These are phyloP conservation scores for Jaculus jaculus DNA, from an alignment of 2,113 vertebrate genomes.

Conservation along the genomic window DNA sequence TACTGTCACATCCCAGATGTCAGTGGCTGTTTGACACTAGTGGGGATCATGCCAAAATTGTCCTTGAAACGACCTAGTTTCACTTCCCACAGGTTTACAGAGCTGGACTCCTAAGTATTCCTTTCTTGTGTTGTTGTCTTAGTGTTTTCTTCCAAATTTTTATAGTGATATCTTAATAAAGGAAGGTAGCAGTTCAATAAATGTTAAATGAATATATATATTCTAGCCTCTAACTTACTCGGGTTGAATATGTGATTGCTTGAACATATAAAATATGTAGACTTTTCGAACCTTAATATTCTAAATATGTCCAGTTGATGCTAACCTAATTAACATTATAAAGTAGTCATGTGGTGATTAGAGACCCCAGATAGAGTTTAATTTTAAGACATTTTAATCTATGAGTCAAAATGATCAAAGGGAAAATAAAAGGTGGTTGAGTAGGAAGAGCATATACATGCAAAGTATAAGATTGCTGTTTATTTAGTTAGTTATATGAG, in stretches of 20 bases:
- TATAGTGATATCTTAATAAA: not conserved
- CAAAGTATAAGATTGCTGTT: slow-evolving; percentile 22
- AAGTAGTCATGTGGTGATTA: not conserved
- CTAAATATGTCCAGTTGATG: not conserved
- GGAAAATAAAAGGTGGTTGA: not conserved
- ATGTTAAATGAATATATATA: not conserved
- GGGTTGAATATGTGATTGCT: not conserved
- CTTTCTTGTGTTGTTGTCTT: not conserved
- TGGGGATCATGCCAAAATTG: slow-evolving; percentile 5
- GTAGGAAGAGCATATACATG: not conserved
- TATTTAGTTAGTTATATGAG: slow-evolving; percentile 45
- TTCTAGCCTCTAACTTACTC: not conserved
- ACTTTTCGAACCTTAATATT: not conserved
- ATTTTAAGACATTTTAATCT: not conserved
- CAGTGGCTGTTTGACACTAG: slow-evolving; percentile 21
- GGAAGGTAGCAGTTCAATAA: not conserved
- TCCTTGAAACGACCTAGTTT: slow-evolving; percentile 49
- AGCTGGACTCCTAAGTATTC: not conserved
- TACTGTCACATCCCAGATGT: slow-evolving; percentile 68
- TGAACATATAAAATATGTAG: not conserved
- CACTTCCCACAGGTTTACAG: slow-evolving; percentile 13
- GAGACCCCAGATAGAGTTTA: not conserved
- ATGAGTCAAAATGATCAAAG: slow-evolving; percentile 29
- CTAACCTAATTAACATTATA: not conserved
- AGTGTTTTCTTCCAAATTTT: slow-evolving; percentile 4